Base-by-base conservation (phyloP, 2,888 invertebrate species). In the Gastrophysa polygoni region DNA sequence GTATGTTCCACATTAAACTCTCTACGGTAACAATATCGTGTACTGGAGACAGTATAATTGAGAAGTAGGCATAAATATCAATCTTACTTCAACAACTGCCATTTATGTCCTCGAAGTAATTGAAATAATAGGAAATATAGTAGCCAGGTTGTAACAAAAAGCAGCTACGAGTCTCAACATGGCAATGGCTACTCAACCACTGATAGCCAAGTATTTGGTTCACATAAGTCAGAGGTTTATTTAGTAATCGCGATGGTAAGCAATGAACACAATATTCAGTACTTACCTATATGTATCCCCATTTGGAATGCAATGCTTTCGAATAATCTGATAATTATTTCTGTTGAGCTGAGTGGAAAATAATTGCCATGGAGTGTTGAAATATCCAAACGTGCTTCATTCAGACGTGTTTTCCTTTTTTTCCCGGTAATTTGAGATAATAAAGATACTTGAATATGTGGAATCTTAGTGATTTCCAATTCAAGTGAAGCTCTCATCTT, bases 21-120 rank as follows among this genome's bases (percentile, higher is more conserved):
- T 67, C 62, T 67, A 67, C 69, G 66, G 63, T 57, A 52, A 61
- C 47, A 54, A 52, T 59, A 54, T 61, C 64, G 20, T 21, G 59
- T 48, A 64, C 59, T 68, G 64, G 60, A 69, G 65, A 68, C 65
- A 68, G 70, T 68, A 71, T 74, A 74, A 74, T 74, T 74, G 73
- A 74, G 74, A 73, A 74, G 74, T 74, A 72, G 70, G 73, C 73
- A 72, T 71, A 70, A 72, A 73, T 72, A 73, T 74, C 68, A 71
- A 71, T 72, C 72, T 71, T 71, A 57, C 52, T 57, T 38, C 57
- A 29, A 20, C 54, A 71, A 73, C 34, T 51, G 47, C 61, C 61
- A 57, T 61, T 18, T 61, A 57, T 70, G 75, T 73, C 70, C 67
- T 66, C 64, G 69, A 69, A 73, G 73, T 73, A 72, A 73, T 73